These are phyloP conservation scores for Telmatochromis sp. DNA, from an alignment of 2,113 vertebrate species.

Conservation along the genomic window DNA sequence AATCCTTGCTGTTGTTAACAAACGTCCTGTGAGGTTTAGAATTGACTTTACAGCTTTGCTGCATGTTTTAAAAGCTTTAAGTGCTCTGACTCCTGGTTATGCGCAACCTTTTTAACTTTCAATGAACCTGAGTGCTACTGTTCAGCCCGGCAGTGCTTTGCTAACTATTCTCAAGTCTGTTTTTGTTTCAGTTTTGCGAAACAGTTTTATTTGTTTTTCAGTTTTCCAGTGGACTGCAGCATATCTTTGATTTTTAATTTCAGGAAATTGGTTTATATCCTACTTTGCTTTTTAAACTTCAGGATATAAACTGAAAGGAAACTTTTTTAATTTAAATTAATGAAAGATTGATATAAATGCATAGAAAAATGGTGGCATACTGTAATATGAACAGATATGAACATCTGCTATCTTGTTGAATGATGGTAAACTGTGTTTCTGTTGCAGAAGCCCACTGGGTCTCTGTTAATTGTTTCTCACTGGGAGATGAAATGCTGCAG, in stretches of 20 bases:
- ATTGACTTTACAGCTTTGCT: neutral
- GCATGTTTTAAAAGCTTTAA: neutral
- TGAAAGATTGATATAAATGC: neutral
- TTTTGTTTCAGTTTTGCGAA: neutral
- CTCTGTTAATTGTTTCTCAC: neutral
- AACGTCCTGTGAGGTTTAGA: neutral
- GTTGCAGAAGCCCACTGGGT: neutral
- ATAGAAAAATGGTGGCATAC: neutral
- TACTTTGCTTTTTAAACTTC: neutral
- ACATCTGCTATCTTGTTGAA: neutral
- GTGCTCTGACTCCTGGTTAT: neutral
- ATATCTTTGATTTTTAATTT: neutral
- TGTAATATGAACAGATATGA: neutral
- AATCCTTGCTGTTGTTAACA: neutral
- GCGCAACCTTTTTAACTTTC: neutral
- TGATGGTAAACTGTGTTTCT: neutral
- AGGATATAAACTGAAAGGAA: neutral
- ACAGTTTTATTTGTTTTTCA: neutral
- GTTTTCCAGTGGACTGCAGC: neutral
- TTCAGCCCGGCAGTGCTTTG: neutral
- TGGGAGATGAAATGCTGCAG: neutral
- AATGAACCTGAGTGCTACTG: neutral
- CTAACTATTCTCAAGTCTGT: neutral
- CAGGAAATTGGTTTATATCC: neutral
- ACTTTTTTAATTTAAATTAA: neutral